phyloP scores from a whole-genome alignment of 2,797 vertebrate genomes.

The Centroberyx gerrardi region DNA sequence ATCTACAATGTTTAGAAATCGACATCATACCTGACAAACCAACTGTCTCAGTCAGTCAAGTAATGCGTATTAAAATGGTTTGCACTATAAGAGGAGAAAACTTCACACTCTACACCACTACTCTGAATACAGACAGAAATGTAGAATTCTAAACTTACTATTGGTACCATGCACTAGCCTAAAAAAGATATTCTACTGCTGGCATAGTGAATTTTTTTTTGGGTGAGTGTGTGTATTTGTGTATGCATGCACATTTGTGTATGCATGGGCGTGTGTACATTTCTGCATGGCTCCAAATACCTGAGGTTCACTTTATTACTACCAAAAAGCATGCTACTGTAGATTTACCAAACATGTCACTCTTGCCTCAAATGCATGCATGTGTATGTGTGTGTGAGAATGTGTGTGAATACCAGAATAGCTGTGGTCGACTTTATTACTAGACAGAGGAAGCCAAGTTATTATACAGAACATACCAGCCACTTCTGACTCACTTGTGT shows the following conservation, averaged over 20 bases:
- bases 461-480: slow-evolving; percentile 14
- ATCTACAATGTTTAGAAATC: not conserved
- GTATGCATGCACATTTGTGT: too few relatives aligned
- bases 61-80: not conserved
- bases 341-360: slow-evolving; percentile 34
- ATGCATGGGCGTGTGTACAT: not conserved
- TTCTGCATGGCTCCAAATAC: slow-evolving; percentile 40
- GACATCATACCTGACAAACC: not conserved
- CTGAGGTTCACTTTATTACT: slow-evolving; percentile 59
- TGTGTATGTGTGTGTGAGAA: slow-evolving; percentile 5
- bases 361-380: slow-evolving; percentile 28
- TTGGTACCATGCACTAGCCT: not conserved
- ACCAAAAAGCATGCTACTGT: slow-evolving; percentile 80
- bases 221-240: too few relatives aligned
- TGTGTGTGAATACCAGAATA: slow-evolving; percentile 32
- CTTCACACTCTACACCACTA: not conserved
- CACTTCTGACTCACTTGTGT: slow-evolving; percentile 5
- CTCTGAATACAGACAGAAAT: slow-evolving; percentile 6
- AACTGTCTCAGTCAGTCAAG: not conserved
- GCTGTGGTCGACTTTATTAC: slow-evolving; percentile 31
- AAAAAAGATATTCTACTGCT: too few relatives aligned
- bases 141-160: slow-evolving; percentile 2
- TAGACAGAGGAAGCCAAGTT: slow-evolving; percentile 16
- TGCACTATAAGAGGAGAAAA: not conserved
- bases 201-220: too few relatives aligned